Evolutionary conservation across 2,888 invertebrate species (phyloP), one percentile per base, ranked within the genome.

Genomic region (Osedax frankpressi): DNA sequence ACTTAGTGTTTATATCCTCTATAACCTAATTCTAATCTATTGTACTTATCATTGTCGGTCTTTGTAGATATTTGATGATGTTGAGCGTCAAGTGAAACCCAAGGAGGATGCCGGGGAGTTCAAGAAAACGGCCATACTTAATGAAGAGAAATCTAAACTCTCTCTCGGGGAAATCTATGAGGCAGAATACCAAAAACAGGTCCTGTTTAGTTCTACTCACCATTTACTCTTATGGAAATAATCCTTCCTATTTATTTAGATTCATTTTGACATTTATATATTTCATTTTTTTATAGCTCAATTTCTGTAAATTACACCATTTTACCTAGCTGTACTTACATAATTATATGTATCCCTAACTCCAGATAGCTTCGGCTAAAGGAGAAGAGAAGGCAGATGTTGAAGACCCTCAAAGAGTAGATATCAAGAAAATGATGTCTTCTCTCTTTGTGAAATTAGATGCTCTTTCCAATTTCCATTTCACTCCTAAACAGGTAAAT

Each of bases 141-240:
- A 97, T 84, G 93, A 94, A 79, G 92, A 94, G 80, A 96, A 96
- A 82, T 94, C 94, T 80, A 94, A 96, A 85, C 87, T 90, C 75
- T 94, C 94, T 71, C 87, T 98, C 71, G 92, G 94, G 0, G 90
- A 97, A 85, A 91, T 97, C 69, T 97, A 97, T 80, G 97, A 97
- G 86, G 81, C 86, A 75, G 86, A 87, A 77, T 87, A 84, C 78
- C 75, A 86, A 24, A 85, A 85, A 77, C 82, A 82, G 72, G 81
- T n/a, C n/a, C n/a, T n/a, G n/a, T n/a, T n/a, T n/a, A n/a, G n/a
- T n/a, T n/a, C 82, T 75, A n/a, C n/a, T n/a, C n/a, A n/a, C n/a
- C n/a, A n/a, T n/a, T n/a, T n/a, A n/a, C n/a, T n/a, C n/a, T n/a
- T n/a, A n/a, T n/a, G n/a, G n/a, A n/a, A n/a, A n/a, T n/a, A n/a